phyloP scores from a whole-genome alignment of 2,888 invertebrate species.

The Drosophila neutralis region DNA sequence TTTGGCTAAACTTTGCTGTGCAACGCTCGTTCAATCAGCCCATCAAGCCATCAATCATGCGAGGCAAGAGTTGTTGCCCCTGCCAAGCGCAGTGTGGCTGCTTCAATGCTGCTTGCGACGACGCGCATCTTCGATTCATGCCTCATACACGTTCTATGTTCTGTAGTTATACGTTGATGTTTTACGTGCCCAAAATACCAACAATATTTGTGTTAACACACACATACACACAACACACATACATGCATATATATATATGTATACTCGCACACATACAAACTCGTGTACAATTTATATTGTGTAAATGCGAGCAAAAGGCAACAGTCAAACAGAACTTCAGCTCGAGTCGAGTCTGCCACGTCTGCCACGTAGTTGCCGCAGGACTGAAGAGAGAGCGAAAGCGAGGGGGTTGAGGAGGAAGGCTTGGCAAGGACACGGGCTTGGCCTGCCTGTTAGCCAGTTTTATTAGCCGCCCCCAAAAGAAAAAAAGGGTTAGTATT shows the following conservation, averaged over 20 bases:
- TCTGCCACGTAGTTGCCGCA: conserved; percentile 17
- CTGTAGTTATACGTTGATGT: conserved; percentile 79
- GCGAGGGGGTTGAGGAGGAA: neutral
- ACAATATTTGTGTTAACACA: conserved; percentile 22
- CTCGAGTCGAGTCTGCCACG: conserved; percentile 18
- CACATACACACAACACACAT: conserved; percentile 10
- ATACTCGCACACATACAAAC: conserved; percentile 3
- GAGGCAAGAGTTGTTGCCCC: conserved; percentile 13
- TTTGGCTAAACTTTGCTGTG: neutral
- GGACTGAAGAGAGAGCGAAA: neutral
- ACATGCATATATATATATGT: conserved; percentile 33
- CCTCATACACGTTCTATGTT: conserved; percentile 52
- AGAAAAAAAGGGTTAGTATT: conserved; percentile 61
- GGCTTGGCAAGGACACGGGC: neutral
- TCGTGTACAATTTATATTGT: conserved; percentile 72
- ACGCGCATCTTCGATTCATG: conserved; percentile 39
- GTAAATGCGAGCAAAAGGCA: conserved; percentile 60
- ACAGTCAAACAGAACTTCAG: conserved; percentile 30
- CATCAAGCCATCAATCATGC: conserved; percentile 31
- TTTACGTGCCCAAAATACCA: conserved; percentile 77
- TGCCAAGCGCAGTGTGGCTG: conserved; percentile 33
- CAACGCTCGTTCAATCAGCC: conserved; percentile 23
- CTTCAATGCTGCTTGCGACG: conserved; percentile 42
- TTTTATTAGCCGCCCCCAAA: conserved; percentile 18
- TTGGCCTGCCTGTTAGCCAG: conserved; percentile 13